phyloP scores from a whole-genome alignment of 2,797 vertebrate species.

The Threskiornis aethiopicus region DNA sequence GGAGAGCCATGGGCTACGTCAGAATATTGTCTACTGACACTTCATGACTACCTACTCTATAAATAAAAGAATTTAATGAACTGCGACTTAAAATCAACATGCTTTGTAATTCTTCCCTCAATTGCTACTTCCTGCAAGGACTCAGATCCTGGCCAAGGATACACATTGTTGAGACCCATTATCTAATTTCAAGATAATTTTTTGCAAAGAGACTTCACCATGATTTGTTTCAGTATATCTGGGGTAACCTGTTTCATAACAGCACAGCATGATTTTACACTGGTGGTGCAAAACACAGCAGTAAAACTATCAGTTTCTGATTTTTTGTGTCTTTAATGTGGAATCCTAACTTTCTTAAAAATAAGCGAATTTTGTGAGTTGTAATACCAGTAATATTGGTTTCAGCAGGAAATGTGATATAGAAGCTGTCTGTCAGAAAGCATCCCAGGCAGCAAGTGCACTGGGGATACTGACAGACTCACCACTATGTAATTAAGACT shows the following conservation, averaged over 20 bases:
- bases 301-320: background rate
- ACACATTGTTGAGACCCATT: fast-evolving
- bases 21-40: background rate
- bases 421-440: background rate
- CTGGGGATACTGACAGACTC: background rate
- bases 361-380: background rate
- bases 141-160: background rate
- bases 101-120: background rate
- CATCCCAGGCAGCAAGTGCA: background rate
- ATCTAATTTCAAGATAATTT: background rate
- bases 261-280: background rate
- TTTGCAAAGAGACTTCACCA: background rate
- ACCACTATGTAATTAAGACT: background rate
- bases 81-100: background rate
- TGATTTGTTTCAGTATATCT: background rate
- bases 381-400: background rate
- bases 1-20: background rate
- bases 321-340: background rate
- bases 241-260: background rate
- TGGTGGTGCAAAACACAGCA: background rate
- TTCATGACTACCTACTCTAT: background rate
- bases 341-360: background rate
- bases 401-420: background rate
- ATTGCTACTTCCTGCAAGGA: background rate
- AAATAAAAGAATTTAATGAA: background rate